These are phyloP conservation scores for Phoenicopterus ruber DNA, from an alignment of 2,113 vertebrate genomes.

Conservation along the genomic window DNA sequence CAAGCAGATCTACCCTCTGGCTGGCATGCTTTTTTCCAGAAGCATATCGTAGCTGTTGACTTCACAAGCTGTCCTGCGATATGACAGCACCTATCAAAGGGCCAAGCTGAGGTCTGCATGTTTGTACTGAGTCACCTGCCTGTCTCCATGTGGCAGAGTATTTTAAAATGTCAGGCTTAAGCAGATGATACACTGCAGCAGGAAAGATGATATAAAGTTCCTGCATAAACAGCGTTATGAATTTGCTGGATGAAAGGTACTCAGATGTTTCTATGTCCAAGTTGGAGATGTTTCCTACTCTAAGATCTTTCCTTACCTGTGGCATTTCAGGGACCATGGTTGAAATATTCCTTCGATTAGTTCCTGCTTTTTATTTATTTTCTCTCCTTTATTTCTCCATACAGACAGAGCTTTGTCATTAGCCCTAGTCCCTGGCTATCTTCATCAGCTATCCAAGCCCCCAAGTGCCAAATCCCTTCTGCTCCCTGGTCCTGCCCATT, in stretches of 20 bases:
- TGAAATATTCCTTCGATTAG: neutral
- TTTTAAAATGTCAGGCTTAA: neutral
- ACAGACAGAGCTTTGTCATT: neutral
- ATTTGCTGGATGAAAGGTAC: neutral
- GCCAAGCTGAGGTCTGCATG: neutral
- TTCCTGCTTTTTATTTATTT: neutral
- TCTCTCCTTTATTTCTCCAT: neutral
- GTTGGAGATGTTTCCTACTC: neutral
- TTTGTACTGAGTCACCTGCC: neutral
- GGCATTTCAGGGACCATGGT: neutral
- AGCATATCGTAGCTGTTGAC: neutral
- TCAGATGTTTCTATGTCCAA: neutral
- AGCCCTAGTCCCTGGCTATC: neutral
- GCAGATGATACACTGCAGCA: neutral
- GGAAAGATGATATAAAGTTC: neutral
- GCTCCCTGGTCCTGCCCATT: neutral
- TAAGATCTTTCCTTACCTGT: neutral
- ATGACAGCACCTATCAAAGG: neutral
- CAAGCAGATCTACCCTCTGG: neutral
- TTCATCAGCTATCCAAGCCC: neutral
- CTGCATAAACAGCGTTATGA: neutral
- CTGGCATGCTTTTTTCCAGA: neutral
- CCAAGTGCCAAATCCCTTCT: neutral
- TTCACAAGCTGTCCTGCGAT: neutral
- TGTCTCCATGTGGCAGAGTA: neutral